Base-by-base conservation (phyloP, 23 tunicate genomes). In the Ciona savignyi region DNA sequence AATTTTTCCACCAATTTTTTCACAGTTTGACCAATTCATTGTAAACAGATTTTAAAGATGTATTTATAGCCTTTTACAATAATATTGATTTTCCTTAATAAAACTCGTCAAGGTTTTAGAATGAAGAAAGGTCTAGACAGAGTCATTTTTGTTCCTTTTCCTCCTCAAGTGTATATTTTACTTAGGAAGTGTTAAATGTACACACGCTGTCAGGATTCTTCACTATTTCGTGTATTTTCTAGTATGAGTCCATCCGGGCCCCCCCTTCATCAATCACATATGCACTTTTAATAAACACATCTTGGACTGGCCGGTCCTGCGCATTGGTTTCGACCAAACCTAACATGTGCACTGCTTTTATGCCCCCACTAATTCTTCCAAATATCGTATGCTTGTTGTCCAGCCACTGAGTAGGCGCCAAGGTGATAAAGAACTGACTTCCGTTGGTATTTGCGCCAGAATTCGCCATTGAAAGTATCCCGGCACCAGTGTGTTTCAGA, bases 401-500 rank as follows among this genome's bases (percentile, higher is more conserved):
- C 0, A 95, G 81, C 92, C 93, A 86, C 77, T 84, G 99, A 1
- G 99, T 95, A 24, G 99, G 99, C 23, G 99, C 99, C 0, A 95
- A 72, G 0, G 96, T 95, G 62, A 95, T 84, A 64, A 95, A 95
- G 77, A 95, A 95, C 73, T 95, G 99, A 33, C 88, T 80, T 24
- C 99, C 99, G 35, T 95, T 95, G 2, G 97, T 95, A 62, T 95
- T 63, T 11, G 95, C 86, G 15, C 99, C 99, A 25, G 96, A 88
- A 72, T 95, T 95, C 23, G 99, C 99, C 99, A 95, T 95, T 25
- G 99, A 95, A n/a, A 95, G 62, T 25, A 95, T 80, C 23, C 99
- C 99, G 0, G 99, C 99, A 11, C 99, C 99, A 21, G 96, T 66
- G 69, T 95, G 99, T 63, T 89, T 95, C 64, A 95, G 74, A 6